Conservation (phyloP, 2,113 vertebrate genomes). For the Gymnorhina tibicen region DNA sequence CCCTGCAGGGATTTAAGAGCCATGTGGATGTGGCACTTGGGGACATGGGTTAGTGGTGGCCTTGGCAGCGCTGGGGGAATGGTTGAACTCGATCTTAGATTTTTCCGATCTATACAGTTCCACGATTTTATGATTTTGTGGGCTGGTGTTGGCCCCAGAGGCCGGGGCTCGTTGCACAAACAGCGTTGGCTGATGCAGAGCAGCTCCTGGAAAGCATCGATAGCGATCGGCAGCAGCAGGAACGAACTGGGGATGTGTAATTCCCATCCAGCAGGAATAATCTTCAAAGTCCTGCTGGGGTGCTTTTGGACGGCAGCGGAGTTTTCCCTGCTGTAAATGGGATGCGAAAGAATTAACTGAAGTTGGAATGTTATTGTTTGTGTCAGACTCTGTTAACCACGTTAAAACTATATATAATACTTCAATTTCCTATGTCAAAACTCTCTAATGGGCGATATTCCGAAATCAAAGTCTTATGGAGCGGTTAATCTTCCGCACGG, state of each 20-base stretch:
- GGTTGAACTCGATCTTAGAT: not conserved
- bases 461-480: slow-evolving; percentile 57
- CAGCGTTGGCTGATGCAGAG: slow-evolving; percentile 41
- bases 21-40: not conserved
- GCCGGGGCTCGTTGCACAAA: slow-evolving; percentile 19
- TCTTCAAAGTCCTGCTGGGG: slow-evolving; percentile 68
- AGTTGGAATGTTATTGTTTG: slow-evolving; percentile 70
- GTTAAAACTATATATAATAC: slow-evolving; percentile 71
- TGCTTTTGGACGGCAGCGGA: slow-evolving; percentile 20
- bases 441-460: slow-evolving; percentile 70
- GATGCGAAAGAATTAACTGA: slow-evolving; percentile 64
- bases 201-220: slow-evolving; percentile 47
- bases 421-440: slow-evolving; percentile 73
- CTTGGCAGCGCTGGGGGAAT: not conserved
- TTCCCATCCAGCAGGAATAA: slow-evolving; percentile 63
- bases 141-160: not conserved
- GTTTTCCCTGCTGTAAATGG: slow-evolving; percentile 62
- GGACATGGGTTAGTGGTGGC: not conserved
- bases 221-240: slow-evolving; percentile 39
- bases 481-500: slow-evolving; percentile 65
- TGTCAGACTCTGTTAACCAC: slow-evolving; percentile 67
- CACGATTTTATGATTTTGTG: not conserved
- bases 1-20: not conserved
- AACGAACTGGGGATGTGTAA: slow-evolving; percentile 40
- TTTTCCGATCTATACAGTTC: not conserved